A percentile compares a stretch with the other conserved stretches of the same genome.
Evolutionary conservation across 2,888 invertebrate species (phyloP).

Genomic region (Aphrophora alni): DNA sequence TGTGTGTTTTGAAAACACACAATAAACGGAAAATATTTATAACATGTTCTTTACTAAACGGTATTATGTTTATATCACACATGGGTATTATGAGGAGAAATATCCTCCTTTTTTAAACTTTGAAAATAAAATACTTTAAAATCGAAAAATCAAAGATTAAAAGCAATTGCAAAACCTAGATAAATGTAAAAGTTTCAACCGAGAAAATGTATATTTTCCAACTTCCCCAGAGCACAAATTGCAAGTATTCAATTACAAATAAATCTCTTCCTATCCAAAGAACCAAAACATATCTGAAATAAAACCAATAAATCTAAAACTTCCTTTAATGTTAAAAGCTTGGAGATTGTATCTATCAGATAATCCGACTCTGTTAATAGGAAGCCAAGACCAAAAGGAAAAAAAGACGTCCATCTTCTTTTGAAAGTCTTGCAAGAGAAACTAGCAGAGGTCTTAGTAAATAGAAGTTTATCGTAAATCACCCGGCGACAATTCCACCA

Average conservation of each 20-base stretch:
- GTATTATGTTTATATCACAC: too few species aligned
- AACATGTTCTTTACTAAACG: too few species aligned
- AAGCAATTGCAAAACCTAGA: too few species aligned
- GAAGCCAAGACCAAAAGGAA: not conserved
- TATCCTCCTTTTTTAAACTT: too few species aligned
- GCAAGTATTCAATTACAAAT: not conserved
- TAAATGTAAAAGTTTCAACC: not conserved
- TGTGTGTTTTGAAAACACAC: too few species aligned
- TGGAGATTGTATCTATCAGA: not conserved
- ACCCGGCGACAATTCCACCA: conserved; percentile 29
- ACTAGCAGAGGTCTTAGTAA: not conserved
- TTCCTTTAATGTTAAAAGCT: not conserved
- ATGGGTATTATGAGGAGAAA: too few species aligned
- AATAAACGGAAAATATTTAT: too few species aligned
- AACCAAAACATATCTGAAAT: not conserved
- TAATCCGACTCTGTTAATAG: not conserved
- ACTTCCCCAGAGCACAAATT: not conserved
- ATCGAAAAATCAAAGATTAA: too few species aligned
- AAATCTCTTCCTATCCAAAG: not conserved
- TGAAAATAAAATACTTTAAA: too few species aligned
- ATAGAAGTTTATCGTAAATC: conserved; percentile 20
- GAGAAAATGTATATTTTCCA: not conserved
- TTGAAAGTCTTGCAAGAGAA: not conserved
- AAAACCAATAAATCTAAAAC: not conserved
- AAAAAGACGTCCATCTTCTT: not conserved